These are phyloP conservation scores for Poeciliopsis gracilis DNA, from an alignment of 2,797 vertebrate species.

Conservation along the genomic window DNA sequence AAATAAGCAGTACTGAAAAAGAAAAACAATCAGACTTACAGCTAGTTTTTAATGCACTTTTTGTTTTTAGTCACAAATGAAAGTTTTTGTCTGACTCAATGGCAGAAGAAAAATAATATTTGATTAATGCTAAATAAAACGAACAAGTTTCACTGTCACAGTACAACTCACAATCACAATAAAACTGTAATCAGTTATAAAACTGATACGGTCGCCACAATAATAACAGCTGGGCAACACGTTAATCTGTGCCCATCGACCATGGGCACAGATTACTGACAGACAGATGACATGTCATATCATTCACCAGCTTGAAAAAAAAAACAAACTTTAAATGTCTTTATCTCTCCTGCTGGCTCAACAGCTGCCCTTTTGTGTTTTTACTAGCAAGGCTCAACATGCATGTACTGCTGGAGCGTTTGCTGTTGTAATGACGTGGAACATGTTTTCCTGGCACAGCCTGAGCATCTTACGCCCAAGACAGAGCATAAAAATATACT, in stretches of 20 bases:
- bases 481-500: not conserved
- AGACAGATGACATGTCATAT: not conserved
- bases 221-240: not conserved
- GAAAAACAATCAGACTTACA: not conserved
- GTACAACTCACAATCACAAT: too few relatives aligned
- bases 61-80: not conserved
- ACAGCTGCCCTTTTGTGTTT: not conserved
- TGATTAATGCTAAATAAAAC: slow-evolving; percentile 1
- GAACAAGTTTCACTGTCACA: not conserved
- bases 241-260: not conserved
- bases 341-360: not conserved
- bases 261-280: not conserved
- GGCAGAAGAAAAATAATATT: not conserved
- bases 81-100: not conserved
- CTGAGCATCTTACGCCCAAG: not conserved
- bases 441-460: not conserved
- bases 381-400: not conserved
- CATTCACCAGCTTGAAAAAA: not conserved
- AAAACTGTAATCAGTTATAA: too few relatives aligned
- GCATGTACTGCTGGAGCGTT: not conserved
- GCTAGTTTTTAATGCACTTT: not conserved
- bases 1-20: not conserved
- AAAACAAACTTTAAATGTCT: not conserved
- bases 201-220: not conserved
- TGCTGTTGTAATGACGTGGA: not conserved